phyloP scores from a whole-genome alignment of 1,140 invertebrate genomes.

The Zaprionus gabonicus region DNA sequence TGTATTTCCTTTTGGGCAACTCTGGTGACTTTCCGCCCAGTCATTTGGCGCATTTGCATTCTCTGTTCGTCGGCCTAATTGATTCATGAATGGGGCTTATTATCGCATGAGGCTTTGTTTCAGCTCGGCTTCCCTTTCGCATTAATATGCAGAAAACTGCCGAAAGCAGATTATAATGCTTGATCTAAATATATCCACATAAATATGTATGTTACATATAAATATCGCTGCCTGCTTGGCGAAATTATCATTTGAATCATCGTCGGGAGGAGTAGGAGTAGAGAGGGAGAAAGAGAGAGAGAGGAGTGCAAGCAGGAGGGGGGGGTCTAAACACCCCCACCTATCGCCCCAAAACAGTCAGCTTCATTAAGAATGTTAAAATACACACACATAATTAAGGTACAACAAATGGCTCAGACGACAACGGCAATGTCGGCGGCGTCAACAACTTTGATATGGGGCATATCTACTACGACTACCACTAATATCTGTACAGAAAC shows the following conservation, averaged over 20 bases:
- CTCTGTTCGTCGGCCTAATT: constrained; percentile 9
- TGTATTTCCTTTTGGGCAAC: background rate
- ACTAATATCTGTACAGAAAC: constrained; percentile 23
- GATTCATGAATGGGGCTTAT: constrained; percentile 36
- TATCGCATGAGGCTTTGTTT: constrained; percentile 13
- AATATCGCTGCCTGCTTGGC: constrained; percentile 17
- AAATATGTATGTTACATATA: background rate
- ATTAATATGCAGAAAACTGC: background rate
- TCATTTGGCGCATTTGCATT: background rate
- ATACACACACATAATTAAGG: constrained; percentile 71
- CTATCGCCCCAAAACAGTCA: constrained; percentile 22
- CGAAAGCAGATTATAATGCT: constrained; percentile 20
- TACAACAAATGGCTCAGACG: constrained; percentile 69
- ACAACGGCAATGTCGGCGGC: constrained; percentile 1
- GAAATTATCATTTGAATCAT: constrained; percentile 77
- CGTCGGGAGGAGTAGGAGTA: background rate
- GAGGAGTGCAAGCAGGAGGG: background rate
- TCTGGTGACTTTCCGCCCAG: background rate
- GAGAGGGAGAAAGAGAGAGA: background rate
- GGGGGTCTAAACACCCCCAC: constrained; percentile 31
- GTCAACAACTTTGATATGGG: constrained; percentile 70
- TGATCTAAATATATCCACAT: background rate
- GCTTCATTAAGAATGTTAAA: constrained; percentile 83
- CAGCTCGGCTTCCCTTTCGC: background rate
- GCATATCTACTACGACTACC: constrained; percentile 52